phyloP scores from a whole-genome alignment of 2,797 vertebrate species.

The Meriones psammophilus region DNA sequence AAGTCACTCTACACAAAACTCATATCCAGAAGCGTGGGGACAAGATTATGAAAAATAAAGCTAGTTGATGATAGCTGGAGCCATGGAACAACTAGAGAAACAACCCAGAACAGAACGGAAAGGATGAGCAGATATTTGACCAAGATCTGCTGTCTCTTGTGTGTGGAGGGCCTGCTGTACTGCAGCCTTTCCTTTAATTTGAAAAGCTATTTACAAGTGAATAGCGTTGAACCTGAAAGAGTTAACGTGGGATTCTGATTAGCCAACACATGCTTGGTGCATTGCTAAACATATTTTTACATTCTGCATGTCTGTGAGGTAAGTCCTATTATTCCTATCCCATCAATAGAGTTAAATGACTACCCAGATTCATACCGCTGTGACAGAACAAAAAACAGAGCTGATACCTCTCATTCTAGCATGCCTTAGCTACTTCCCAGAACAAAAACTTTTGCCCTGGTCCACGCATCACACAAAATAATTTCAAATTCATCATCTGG shows the following conservation, averaged over 20 bases:
- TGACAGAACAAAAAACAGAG: neutral
- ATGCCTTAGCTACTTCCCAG: neutral
- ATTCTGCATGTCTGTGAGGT: neutral
- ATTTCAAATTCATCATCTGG: constrained; percentile 16
- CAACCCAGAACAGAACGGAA: neutral
- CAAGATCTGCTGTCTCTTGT: neutral
- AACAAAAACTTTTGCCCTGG: constrained; percentile 1
- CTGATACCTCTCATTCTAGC: neutral
- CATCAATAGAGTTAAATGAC: neutral
- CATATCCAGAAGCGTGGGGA: neutral
- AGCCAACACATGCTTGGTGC: neutral
- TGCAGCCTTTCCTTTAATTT: neutral
- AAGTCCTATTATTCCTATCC: neutral
- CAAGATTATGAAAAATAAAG: constrained; percentile 30
- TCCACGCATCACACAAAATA: neutral
- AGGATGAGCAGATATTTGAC: neutral
- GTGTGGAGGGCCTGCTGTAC: neutral
- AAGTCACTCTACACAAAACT: neutral
- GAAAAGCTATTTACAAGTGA: neutral
- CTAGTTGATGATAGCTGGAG: neutral
- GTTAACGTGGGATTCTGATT: neutral
- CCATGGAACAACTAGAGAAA: neutral
- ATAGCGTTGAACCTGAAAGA: neutral
- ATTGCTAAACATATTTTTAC: neutral
- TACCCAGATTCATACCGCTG: neutral